Evolutionary conservation across 1,140 invertebrate species (phyloP).

Genomic region (Nymphalis io): DNA sequence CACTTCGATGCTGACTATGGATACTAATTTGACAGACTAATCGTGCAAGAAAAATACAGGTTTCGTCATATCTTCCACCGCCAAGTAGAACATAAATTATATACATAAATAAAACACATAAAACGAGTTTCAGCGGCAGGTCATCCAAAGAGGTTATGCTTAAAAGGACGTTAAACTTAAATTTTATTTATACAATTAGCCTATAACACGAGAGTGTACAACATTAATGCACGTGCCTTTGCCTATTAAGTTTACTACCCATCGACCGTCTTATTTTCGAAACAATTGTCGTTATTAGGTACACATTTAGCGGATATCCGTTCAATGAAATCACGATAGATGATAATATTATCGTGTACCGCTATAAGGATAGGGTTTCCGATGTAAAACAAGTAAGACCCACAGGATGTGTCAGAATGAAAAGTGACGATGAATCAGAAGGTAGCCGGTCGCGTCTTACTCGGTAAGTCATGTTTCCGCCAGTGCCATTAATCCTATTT

Average conservation of each 20-base stretch:
- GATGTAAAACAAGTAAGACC: slow-evolving; percentile 8
- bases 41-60: no score
- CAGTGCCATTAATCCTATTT: slow-evolving; percentile 39
- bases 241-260: slow-evolving; percentile 57
- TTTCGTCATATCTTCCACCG: no score
- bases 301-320: slow-evolving; percentile 30
- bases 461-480: slow-evolving; percentile 46
- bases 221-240: slow-evolving; percentile 51
- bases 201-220: neutral
- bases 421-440: slow-evolving; percentile 37
- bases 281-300: slow-evolving; percentile 36
- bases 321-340: no score
- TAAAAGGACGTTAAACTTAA: no score
- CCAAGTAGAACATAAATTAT: no score
- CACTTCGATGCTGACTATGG: no score
- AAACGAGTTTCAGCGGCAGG: no score
- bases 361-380: neutral
- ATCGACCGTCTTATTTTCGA: slow-evolving; percentile 50
- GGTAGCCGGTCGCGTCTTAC: slow-evolving; percentile 37
- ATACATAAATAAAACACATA: no score
- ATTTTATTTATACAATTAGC: no score
- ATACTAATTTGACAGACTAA: no score
- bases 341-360: neutral
- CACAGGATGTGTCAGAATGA: slow-evolving; percentile 7
- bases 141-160: no score